Base-by-base conservation (phyloP, 2,113 vertebrate genomes). In the Pachyramphus minor region DNA sequence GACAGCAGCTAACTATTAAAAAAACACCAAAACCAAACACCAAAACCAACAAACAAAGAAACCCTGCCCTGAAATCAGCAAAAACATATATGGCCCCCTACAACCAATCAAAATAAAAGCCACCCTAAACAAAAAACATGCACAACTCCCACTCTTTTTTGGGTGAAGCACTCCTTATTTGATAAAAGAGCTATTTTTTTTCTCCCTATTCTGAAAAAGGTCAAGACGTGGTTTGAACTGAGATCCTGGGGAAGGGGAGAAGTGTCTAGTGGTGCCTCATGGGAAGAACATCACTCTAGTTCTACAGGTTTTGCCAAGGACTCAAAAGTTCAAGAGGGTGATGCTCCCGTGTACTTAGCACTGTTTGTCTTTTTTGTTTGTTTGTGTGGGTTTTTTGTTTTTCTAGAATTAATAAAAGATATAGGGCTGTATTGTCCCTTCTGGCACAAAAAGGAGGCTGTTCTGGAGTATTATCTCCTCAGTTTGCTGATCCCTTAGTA, bases 31-130 rank as follows among this genome's bases (percentile, higher is more conserved):
- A 89, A 20, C 8, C 0, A 52, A 74, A n/a, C 12, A 60, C n/a
- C 20, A 75, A 75, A 89, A 25, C 16, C 22, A 53, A 39, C 3
- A 52, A 60, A 45, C 8, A 30, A 71, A 47, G 24, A 39, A 44
- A 8, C 7, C 3, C n/a, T 7, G 3, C 5, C 4, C 41, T 27
- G 31, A 77, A 63, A 44, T 49, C 49, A 9, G 11, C 12, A 23
- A 41, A 58, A 45, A 4, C 10, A 41, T 50, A 37, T 3, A 16
- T 27, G 5, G 0, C 4, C 5, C 8, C 21, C 22, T 4, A 12
- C 17, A 62, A 31, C 20, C 5, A 14, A 25, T 5, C 9, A n/a
- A 68, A 75, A 47, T 55, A 69, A 83, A 83, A 27, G 35, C 16
- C 30, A 49, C 6, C 2, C 4, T 52, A 69, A 85, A 25, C 0